Evolutionary conservation across 2,113 vertebrate genomes (phyloP), one percentile per base, ranked within the genome.

Genomic region (Chaetodon auriga): DNA sequence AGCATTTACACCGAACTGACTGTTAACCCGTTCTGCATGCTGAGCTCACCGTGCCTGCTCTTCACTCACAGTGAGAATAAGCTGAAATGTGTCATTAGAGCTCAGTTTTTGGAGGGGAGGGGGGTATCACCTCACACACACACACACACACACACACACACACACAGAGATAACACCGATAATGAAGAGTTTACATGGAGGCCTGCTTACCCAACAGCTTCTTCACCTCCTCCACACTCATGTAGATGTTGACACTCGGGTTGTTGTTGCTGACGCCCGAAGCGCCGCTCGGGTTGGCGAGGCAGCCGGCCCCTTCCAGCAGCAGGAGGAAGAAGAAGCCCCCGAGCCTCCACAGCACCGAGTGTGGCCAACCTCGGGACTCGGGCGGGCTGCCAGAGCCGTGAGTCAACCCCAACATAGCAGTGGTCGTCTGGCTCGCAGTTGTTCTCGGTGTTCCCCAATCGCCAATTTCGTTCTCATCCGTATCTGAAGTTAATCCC

Each of bases 191-290:
- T 18, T 46, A 21, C 7, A 11, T 4, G 19, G 2, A 43, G 83
- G 70, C 83, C 85, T 71, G 72, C 95, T 93, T 90, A 96, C 95
- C 95, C 53, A 96, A 71, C 51, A 96, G 92, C 87, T 95, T 95
- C 90, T 95, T 96, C 83, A 96, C 95, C 87, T 96, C 95, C 64
- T 95, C 95, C 75, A 95, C 92, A 68, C 94, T 95, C 94, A 96
- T 95, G 93, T 95, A 96, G 2, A 96, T 93, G 91, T 95, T 96
- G 90, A 96, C 93, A 65, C 90, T 86, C 0, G 94, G 93, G 41
- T 87, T 84, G 91, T 87, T 85, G 57, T 81, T 85, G 57, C 81
- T 87, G 87, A 86, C 75, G 46, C 85, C 87, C 4, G 92, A 73
- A 7, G 90, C 21, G 68, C 81, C 90, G 70, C 90, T 81, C 1